These are phyloP conservation scores for Noctuana brunneofusca DNA, from an alignment of 2,888 invertebrate species.

Conservation along the genomic window DNA sequence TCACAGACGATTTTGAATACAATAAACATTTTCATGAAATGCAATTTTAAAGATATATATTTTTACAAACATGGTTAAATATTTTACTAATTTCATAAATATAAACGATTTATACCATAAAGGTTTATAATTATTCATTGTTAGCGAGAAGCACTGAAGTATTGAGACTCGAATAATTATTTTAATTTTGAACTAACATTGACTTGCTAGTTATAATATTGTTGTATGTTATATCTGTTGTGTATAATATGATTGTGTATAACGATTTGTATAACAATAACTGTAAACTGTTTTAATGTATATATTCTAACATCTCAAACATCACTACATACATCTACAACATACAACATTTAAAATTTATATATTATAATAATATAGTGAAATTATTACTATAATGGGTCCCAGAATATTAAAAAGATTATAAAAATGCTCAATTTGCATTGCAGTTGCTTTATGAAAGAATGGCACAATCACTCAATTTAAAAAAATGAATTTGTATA, in stretches of 20 bases:
- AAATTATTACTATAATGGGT: constrained; percentile 3
- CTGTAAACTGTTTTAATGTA: neutral
- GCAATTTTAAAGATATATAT: neutral
- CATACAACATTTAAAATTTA: neutral
- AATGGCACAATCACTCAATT: constrained; percentile 18
- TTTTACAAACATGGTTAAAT: neutral
- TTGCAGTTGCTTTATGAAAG: constrained; percentile 2
- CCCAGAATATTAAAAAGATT: constrained; percentile 10
- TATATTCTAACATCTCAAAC: neutral
- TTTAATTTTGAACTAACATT: neutral
- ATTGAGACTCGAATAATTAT: neutral
- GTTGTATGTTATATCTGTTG: neutral
- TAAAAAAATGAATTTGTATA: neutral
- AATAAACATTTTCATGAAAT: neutral
- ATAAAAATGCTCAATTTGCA: neutral
- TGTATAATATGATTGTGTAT: neutral
- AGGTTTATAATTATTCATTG: too few species aligned
- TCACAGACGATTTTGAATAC: neutral
- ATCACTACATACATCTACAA: too few species aligned
- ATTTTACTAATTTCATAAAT: neutral
- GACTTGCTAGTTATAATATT: neutral
- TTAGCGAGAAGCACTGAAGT: too few species aligned
- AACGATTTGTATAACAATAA: neutral
- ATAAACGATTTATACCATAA: neutral
- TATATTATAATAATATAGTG: neutral